Conservation (phyloP, 2,797 vertebrate species). For the Zenarchopterus dispar region DNA sequence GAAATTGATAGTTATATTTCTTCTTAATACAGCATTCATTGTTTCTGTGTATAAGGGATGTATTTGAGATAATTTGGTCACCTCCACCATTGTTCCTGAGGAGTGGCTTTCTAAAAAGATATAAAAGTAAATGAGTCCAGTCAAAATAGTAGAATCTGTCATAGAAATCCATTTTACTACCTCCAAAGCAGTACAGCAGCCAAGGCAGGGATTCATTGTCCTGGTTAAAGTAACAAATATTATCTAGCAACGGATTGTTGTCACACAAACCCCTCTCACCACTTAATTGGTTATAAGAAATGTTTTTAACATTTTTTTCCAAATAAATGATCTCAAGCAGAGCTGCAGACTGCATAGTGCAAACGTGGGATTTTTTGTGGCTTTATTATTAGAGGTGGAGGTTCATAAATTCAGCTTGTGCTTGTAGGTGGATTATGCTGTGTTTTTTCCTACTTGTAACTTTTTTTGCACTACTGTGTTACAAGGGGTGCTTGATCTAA, state of each 20-base stretch:
- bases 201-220: slow-evolving; percentile 40
- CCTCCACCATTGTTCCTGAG: slow-evolving; percentile 87
- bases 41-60: slow-evolving; percentile 52
- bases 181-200: slow-evolving; percentile 28
- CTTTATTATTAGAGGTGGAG: slow-evolving; percentile 33
- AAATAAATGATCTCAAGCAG: slow-evolving; percentile 31
- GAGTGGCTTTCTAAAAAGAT: slow-evolving; percentile 78
- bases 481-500: slow-evolving; percentile 48
- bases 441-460: slow-evolving; percentile 36
- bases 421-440: slow-evolving; percentile 44
- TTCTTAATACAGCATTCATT: slow-evolving; percentile 39
- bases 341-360: slow-evolving; percentile 41
- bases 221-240: slow-evolving; percentile 40
- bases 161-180: slow-evolving; percentile 38
- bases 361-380: slow-evolving; percentile 46
- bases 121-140: slow-evolving; percentile 68
- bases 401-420: slow-evolving; percentile 65
- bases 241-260: slow-evolving; percentile 32
- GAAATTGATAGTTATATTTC: slow-evolving; percentile 18
- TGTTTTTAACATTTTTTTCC: slow-evolving; percentile 16
- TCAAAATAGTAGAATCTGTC: slow-evolving; percentile 50
- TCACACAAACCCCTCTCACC: slow-evolving; percentile 29
- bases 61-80: slow-evolving; percentile 81
- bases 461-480: slow-evolving; percentile 60
- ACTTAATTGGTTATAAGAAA: slow-evolving; percentile 30